Base-by-base conservation (phyloP, 2,888 invertebrate species). In the Crematogaster levior region DNA sequence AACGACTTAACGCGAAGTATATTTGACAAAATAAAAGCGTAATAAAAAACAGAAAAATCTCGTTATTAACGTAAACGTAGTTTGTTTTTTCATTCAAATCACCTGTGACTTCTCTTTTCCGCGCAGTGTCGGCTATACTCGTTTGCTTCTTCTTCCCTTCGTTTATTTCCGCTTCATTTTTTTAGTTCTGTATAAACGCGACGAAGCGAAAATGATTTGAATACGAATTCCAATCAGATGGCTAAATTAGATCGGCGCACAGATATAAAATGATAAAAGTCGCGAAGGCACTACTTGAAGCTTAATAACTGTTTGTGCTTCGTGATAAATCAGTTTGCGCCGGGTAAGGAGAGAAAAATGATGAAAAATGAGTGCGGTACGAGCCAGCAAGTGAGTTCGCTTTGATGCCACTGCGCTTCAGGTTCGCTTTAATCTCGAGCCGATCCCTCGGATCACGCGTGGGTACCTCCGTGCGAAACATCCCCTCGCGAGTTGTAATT, bases 401-500 rank as follows among this genome's bases (percentile, higher is more conserved):
- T 53, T 60, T 61, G 73, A 72, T 40, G 18, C 63, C 58, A 56
- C n/a, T 58, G 66, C 27, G 53, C 24, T 24, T 43, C 27, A 37
- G 12, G 34, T n/a, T 46, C 48, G 53, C 77, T 79, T 81, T 61
- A 80, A 81, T 86, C 81, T 75, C 43, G 56, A 43, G 56, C 30
- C 58, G 84, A 48, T 75, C 24, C 77, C 60, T 40, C 24, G 83
- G 84, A 79, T 68, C 77, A 79, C 85, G 73, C 85, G 80, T 79
- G 86, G 58, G 24, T 63, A 84, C 75, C 66, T 48, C 43, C 40
- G 48, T 37, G 79, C 82, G 82, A 83, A 80, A 77, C 80, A 80
- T 85, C 86, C 85, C 89, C 83, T 86, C 83, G 85, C 85, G 84
- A 85, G 61, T 84, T 84, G 86, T 85, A 80, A 86, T 86, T 89